Conservation (phyloP, 1,140 invertebrate species). For the Physella acuta region DNA sequence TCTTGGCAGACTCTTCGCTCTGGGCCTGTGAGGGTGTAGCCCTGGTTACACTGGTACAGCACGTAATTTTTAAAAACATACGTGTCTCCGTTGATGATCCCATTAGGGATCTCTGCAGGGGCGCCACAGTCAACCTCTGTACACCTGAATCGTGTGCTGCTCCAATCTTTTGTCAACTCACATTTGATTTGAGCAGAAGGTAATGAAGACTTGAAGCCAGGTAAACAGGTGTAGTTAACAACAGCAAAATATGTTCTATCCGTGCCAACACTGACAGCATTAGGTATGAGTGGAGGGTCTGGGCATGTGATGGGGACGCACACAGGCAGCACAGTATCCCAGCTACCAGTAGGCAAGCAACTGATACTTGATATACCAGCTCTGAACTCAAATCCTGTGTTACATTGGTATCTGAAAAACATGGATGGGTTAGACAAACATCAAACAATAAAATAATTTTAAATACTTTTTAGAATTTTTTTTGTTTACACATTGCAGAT, state of each 20-base stretch:
- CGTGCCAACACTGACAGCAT: slow-evolving; percentile 27
- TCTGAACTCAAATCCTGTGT: slow-evolving; percentile 45
- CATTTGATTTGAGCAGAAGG: slow-evolving; percentile 44
- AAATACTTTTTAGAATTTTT: too few relatives aligned
- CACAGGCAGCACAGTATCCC: slow-evolving; percentile 40
- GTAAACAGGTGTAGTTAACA: slow-evolving; percentile 40
- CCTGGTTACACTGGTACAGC: slow-evolving; percentile 56
- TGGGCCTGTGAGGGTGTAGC: slow-evolving; percentile 51
- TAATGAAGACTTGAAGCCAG: slow-evolving; percentile 36
- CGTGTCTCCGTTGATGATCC: slow-evolving; percentile 34
- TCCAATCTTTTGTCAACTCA: slow-evolving; percentile 53
- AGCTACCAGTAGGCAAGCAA: slow-evolving; percentile 44
- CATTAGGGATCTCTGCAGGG: slow-evolving; percentile 32
- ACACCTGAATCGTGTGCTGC: slow-evolving; percentile 38
- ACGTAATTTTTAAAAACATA: slow-evolving; percentile 66
- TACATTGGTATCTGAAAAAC: slow-evolving; percentile 41
- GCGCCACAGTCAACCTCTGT: slow-evolving; percentile 36
- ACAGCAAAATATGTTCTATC: slow-evolving; percentile 28
- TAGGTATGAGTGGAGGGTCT: slow-evolving; percentile 34
- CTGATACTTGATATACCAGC: slow-evolving; percentile 23
- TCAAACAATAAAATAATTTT: too few relatives aligned
- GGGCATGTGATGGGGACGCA: slow-evolving; percentile 41
- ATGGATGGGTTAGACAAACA: too few relatives aligned
- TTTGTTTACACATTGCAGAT: too few relatives aligned
- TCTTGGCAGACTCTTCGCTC: slow-evolving; percentile 78